These are phyloP conservation scores for Tetheella fluctuosa DNA, from an alignment of 2,888 invertebrate genomes.

Conservation along the genomic window DNA sequence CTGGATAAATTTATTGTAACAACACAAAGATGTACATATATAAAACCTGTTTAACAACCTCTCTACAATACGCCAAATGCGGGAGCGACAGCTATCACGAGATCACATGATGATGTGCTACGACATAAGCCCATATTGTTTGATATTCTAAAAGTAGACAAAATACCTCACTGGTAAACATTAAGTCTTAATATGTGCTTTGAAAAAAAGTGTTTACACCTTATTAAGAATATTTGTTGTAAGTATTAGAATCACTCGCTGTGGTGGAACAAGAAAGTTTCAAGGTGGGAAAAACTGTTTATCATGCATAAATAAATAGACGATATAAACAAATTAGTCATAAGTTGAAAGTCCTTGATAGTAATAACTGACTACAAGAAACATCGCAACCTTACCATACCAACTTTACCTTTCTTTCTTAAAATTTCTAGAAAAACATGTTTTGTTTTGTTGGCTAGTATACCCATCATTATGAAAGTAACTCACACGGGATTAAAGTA, in stretches of 20 bases:
- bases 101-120: slow-evolving; percentile 1
- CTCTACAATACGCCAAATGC: slow-evolving; percentile 8
- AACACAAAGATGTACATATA: neutral
- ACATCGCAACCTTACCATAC: neutral
- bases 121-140: neutral
- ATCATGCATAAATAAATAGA: too few relatives aligned
- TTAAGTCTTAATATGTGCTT: too few relatives aligned
- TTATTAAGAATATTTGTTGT: too few relatives aligned
- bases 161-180: neutral
- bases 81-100: slow-evolving; percentile 15
- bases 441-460: slow-evolving; percentile 8
- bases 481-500: slow-evolving; percentile 27
- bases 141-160: neutral
- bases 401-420: neutral
- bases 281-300: too few relatives aligned
- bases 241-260: too few relatives aligned
- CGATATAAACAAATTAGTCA: too few relatives aligned
- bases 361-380: neutral
- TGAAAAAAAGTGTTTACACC: too few relatives aligned
- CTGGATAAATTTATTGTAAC: neutral
- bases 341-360: neutral
- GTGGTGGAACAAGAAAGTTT: too few relatives aligned
- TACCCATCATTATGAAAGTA: slow-evolving; percentile 24
- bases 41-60: slow-evolving; percentile 14
- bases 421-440: neutral